These are phyloP conservation scores for Euwallacea similis DNA, from an alignment of 1,140 invertebrate species.

Conservation along the genomic window DNA sequence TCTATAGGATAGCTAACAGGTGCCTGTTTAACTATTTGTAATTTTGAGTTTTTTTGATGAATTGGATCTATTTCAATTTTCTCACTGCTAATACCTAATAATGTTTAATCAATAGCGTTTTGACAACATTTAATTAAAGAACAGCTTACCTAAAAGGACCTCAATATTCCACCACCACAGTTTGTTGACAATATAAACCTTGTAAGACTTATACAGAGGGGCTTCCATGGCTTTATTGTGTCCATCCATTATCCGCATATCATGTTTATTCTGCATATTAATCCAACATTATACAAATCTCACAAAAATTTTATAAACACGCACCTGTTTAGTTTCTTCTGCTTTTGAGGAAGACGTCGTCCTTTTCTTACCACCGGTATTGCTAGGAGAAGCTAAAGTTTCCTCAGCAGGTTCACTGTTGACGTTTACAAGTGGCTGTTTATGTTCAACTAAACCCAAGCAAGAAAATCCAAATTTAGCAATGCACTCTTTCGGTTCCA, in stretches of 20 bases:
- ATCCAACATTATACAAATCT: conserved; percentile 55
- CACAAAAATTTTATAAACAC: not conserved
- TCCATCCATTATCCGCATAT: conserved; percentile 65
- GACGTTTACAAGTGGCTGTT: conserved; percentile 17
- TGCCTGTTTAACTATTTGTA: conserved; percentile 70
- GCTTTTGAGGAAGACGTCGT: conserved; percentile 37
- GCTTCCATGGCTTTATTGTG: conserved; percentile 78
- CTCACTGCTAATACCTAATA: conserved; percentile 79
- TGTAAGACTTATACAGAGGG: conserved; percentile 81
- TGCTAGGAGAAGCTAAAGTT: conserved; percentile 17
- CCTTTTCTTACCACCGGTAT: conserved; percentile 22
- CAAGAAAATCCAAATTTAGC: conserved; percentile 91
- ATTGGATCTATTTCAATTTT: conserved; percentile 90
- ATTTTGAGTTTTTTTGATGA: conserved; percentile 67
- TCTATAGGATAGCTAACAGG: conserved; percentile 82
- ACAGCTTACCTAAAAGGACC: conserved; percentile 64
- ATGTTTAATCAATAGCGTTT: not conserved
- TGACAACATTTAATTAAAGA: not conserved
- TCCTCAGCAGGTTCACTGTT: not conserved
- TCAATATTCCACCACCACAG: conserved; percentile 77
- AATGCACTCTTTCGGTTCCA: conserved; percentile 84
- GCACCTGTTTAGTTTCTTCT: conserved; percentile 46
- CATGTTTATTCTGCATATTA: conserved; percentile 54
- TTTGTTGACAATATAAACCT: conserved; percentile 77
- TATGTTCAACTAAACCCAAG: conserved; percentile 58